Base-by-base conservation (phyloP, 2,113 vertebrate species). In the Alosa alosa region DNA sequence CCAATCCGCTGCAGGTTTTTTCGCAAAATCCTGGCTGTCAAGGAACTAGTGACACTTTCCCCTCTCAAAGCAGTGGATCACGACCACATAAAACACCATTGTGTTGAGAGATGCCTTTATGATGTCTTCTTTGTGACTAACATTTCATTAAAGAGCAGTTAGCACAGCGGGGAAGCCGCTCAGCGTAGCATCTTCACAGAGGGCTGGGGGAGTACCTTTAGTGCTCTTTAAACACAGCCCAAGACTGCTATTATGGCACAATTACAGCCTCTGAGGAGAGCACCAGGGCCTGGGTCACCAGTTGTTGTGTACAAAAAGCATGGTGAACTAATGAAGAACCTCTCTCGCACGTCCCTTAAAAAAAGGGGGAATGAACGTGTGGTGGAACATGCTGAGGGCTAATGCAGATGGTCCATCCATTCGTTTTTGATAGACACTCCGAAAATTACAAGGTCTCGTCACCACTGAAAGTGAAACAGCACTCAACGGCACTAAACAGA, bases 401-500 rank as follows among this genome's bases (percentile, higher is more conserved):
- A 84, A 55, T 87, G 87, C 84, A 88, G 88, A 90, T 78, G 90
- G 81, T 81, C 84, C 25, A 5, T 82, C 49, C 52, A 82, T 82
- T 91, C 91, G 88, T 85, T 82, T 83, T 47, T 55, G 82, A 86
- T 86, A 93, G 31, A 72, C 82, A 68, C 91, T 90, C 64, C 60
- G 83, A 83, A 90, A 93, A 91, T 92, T 90, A 90, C 88, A 91
- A 91, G 91, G 87, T 84, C 90, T 88, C 82, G 85, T 82, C 68
- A 90, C 87, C 87, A 72, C 82, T 13, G 55, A 88, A 93, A 93
- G 92, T 90, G 91, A 91, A 92, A 86, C 44, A 41, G 84, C 82
- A 89, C 85, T 88, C 85, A 82, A 88, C 88, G 88, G 86, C 86
- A 83, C 88, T 89, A 91, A 91, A 91, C 89, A 86, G 88, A 90